Evolutionary conservation across 2,113 vertebrate species (phyloP).

Genomic region (Tinamus guttatus): DNA sequence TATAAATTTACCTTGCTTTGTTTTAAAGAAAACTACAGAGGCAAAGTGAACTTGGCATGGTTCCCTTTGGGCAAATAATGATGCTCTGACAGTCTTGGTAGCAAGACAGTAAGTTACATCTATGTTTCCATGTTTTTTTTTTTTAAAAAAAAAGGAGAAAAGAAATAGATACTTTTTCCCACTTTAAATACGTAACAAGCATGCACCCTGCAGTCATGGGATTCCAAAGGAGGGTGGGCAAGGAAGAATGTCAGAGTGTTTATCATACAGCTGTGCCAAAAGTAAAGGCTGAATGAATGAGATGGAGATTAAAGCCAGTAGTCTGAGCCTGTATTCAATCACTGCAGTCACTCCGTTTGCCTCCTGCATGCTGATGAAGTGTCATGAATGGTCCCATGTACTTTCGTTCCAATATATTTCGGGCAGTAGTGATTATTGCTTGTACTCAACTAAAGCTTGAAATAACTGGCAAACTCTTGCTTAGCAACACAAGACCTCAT

Average conservation of each 20-base stretch:
- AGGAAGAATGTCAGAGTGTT: slow-evolving; percentile 83
- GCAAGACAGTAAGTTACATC: background rate
- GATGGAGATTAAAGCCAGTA: slow-evolving; percentile 91
- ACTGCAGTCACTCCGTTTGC: slow-evolving; percentile 84
- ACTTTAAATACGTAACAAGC: slow-evolving; percentile 46
- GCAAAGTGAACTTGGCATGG: background rate
- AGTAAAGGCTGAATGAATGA: slow-evolving; percentile 87
- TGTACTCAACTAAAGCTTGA: slow-evolving; percentile 77
- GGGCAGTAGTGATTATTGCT: slow-evolving; percentile 80
- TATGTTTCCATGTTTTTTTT: background rate
- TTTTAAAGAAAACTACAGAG: background rate
- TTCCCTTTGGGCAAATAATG: background rate
- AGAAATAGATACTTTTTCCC: background rate
- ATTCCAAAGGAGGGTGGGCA: slow-evolving; percentile 69
- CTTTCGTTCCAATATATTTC: slow-evolving; percentile 79
- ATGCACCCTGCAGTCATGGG: slow-evolving; percentile 38
- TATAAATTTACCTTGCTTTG: background rate
- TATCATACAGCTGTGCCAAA: slow-evolving; percentile 90
- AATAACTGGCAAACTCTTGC: slow-evolving; percentile 77
- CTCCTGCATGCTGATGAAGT: slow-evolving; percentile 91
- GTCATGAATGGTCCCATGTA: slow-evolving; percentile 90
- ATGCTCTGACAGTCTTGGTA: background rate
- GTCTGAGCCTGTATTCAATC: slow-evolving; percentile 92
- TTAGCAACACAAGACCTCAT: slow-evolving; percentile 75
- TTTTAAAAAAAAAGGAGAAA: background rate